Evolutionary conservation across 2,797 vertebrate species (phyloP).

Genomic region (Bothrops alternatus): DNA sequence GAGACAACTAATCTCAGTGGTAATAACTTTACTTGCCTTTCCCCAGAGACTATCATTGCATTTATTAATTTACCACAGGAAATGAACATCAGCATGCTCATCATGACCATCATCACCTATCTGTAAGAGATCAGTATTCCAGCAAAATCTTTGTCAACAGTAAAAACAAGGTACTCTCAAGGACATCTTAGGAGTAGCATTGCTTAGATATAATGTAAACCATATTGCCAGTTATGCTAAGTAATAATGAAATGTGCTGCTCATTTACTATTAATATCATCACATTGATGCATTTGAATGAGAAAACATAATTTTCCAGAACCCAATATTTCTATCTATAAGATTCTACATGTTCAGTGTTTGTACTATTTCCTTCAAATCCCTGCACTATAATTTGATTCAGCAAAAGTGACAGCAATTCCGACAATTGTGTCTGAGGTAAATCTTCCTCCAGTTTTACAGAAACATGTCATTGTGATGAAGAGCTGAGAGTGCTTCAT

Average conservation of each 20-base stretch:
- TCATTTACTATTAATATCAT: neutral
- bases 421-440: constrained; percentile 15
- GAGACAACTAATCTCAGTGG: constrained; percentile 19
- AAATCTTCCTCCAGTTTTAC: constrained; percentile 6
- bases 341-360: neutral
- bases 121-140: neutral
- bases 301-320: neutral
- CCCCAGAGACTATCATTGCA: constrained; percentile 21
- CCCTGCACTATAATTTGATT: constrained; percentile 29
- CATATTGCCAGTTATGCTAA: neutral
- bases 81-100: constrained; percentile 1
- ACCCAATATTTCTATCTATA: neutral
- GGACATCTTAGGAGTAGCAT: neutral
- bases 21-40: constrained; percentile 20
- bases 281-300: neutral
- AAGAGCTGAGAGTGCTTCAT: constrained; percentile 10
- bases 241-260: neutral
- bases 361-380: neutral
- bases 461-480: constrained; percentile 28
- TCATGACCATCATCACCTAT: neutral
- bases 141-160: constrained; percentile 6
- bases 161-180: constrained; percentile 28
- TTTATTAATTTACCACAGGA: constrained; percentile 32
- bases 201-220: constrained; percentile 19
- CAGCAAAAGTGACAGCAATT: neutral